These are phyloP conservation scores for Anabas testudineus DNA, from an alignment of 2,797 vertebrate genomes.

Conservation along the genomic window DNA sequence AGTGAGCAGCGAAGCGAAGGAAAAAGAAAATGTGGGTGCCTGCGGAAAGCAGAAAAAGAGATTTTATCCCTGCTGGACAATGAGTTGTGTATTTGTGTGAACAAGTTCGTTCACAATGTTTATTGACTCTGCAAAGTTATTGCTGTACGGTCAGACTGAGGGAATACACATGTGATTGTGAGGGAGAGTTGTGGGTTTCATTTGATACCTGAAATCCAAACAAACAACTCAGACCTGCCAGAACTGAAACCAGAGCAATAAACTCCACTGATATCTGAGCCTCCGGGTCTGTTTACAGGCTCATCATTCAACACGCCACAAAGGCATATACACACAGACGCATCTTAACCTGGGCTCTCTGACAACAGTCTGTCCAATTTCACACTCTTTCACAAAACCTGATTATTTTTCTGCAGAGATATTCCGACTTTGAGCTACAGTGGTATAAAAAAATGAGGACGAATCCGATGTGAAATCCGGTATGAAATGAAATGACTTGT, in stretches of 20 bases:
- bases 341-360: slow-evolving; percentile 11
- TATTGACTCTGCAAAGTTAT: slow-evolving; percentile 68
- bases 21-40: not conserved
- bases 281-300: slow-evolving; percentile 60
- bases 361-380: not conserved
- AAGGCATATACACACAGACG: slow-evolving; percentile 15
- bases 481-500: slow-evolving; percentile 53
- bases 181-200: slow-evolving; percentile 66
- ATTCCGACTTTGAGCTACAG: not conserved
- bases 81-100: slow-evolving; percentile 71
- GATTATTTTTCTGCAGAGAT: slow-evolving; percentile 8
- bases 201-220: slow-evolving; percentile 80
- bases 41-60: slow-evolving; percentile 48
- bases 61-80: slow-evolving; percentile 49
- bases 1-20: not conserved
- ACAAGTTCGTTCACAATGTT: slow-evolving; percentile 70
- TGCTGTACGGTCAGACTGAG: slow-evolving; percentile 40
- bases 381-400: not conserved
- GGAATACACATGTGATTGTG: slow-evolving; percentile 40
- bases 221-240: slow-evolving; percentile 65
- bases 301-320: slow-evolving; percentile 70
- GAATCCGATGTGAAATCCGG: slow-evolving; percentile 10
- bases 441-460: not conserved
- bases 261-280: slow-evolving; percentile 71
- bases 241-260: slow-evolving; percentile 68